Percentiles rank a stretch among this genome's conserved stretches.
Conservation (phyloP, 2,113 vertebrate genomes). For the Phrynosoma platyrhinos region DNA sequence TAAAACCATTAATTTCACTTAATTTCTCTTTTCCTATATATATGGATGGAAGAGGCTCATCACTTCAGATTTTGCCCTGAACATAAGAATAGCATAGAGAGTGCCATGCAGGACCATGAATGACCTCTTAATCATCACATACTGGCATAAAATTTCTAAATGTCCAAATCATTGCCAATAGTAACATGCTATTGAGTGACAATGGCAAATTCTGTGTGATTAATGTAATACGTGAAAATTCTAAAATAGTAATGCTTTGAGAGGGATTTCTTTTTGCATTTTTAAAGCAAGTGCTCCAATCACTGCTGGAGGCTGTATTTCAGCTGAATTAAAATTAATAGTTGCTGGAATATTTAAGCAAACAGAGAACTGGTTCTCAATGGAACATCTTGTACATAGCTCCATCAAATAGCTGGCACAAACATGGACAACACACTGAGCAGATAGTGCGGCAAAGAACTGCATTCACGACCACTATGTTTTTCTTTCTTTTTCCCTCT, state of each 20-base stretch:
- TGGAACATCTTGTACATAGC: not conserved
- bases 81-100: not conserved
- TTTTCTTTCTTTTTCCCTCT: constrained; percentile 1
- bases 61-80: not conserved
- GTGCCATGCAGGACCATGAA: not conserved
- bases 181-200: not conserved
- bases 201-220: not conserved
- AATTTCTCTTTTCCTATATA: too few species aligned
- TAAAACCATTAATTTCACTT: too few species aligned
- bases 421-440: not conserved
- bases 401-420: not conserved
- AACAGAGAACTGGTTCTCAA: not conserved
- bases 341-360: not conserved
- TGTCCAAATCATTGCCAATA: not conserved
- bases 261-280: not conserved
- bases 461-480: constrained; percentile 1
- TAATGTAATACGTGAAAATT: not conserved
- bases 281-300: not conserved
- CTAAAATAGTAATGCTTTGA: not conserved
- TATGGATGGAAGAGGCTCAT: not conserved
- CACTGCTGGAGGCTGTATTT: not conserved
- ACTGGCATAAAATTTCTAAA: not conserved
- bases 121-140: not conserved
- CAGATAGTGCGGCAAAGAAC: constrained; percentile 19
- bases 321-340: not conserved